phyloP scores from a whole-genome alignment of 1,140 invertebrate species.

The Sminthurides bifidus region DNA sequence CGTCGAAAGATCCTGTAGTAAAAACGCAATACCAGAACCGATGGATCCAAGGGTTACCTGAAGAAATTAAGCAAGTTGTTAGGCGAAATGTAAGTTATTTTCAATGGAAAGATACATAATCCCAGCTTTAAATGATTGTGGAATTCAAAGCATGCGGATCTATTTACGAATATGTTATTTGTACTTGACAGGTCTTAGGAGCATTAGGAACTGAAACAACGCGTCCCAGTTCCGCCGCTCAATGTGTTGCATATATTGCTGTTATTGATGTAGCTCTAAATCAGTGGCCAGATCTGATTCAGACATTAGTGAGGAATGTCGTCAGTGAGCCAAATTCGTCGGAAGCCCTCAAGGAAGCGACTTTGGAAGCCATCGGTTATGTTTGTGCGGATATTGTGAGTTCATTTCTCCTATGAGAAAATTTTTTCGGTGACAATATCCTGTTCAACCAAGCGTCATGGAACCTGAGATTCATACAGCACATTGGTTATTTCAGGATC shows the following conservation, averaged over 20 bases:
- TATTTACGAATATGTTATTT: slow-evolving; percentile 1
- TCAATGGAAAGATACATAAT: background rate
- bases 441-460: background rate
- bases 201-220: slow-evolving; percentile 91
- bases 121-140: background rate
- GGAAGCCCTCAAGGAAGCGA: slow-evolving; percentile 90
- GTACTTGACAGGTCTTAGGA: slow-evolving; percentile 58
- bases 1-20: no score
- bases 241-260: slow-evolving; percentile 97
- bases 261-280: slow-evolving; percentile 83
- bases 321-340: slow-evolving; percentile 46
- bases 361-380: slow-evolving; percentile 90
- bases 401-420: background rate
- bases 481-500: slow-evolving; percentile 46
- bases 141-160: background rate
- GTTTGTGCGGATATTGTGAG: slow-evolving; percentile 66
- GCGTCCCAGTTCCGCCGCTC: slow-evolving; percentile 89
- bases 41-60: slow-evolving; percentile 72
- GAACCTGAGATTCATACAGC: background rate
- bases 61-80: slow-evolving; percentile 72
- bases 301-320: slow-evolving; percentile 74
- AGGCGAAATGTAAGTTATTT: slow-evolving; percentile 83
- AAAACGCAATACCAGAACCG: slow-evolving; percentile 73
- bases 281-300: slow-evolving; percentile 76
- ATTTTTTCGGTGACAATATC: background rate